Base-by-base conservation (phyloP, 2,113 vertebrate species). In the Coreoperca whiteheadi region DNA sequence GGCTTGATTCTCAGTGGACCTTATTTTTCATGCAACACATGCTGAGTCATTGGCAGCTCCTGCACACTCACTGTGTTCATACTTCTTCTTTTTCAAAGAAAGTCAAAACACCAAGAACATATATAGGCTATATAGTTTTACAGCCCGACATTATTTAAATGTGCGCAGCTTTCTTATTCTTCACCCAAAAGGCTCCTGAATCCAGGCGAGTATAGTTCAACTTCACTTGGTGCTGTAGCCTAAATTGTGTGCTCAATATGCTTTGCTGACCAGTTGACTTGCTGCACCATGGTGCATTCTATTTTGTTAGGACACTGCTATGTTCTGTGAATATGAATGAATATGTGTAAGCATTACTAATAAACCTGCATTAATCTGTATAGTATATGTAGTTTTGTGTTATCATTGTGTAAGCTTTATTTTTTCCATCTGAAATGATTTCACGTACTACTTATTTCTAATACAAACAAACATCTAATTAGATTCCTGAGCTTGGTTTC, bases 391-490 rank as follows among this genome's bases (percentile, higher is more conserved):
- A 25, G 21, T 25, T 66, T n/a, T n/a, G n/a, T n/a, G n/a, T n/a
- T n/a, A n/a, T n/a, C n/a, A n/a, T n/a, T n/a, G n/a, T n/a, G n/a
- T n/a, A n/a, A n/a, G n/a, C n/a, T n/a, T n/a, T n/a, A n/a, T 37
- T 76, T 65, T 54, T 65, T 48, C 20, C 15, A 73, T 61, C 10
- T 56, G 25, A 80, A 83, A 53, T 14, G 1, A 5, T 39, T 74
- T 67, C 3, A 65, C 4, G 8, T 41, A 7, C 37, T 64, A 15
- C 37, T 81, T 59, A 43, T 37, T 61, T 70, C 18, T 54, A 68
- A 61, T 54, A 76, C 16, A 77, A 75, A 86, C 77, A 86, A 63
- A 23, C 3, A 43, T 64, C 30, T 84, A 69, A 23, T 84, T 75
- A 74, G 72, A 79, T 78, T 77, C 43, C 39, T 0, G 12, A 68